Conservation (phyloP, 2,797 vertebrate species). For the Pseudomugil gertrudae region DNA sequence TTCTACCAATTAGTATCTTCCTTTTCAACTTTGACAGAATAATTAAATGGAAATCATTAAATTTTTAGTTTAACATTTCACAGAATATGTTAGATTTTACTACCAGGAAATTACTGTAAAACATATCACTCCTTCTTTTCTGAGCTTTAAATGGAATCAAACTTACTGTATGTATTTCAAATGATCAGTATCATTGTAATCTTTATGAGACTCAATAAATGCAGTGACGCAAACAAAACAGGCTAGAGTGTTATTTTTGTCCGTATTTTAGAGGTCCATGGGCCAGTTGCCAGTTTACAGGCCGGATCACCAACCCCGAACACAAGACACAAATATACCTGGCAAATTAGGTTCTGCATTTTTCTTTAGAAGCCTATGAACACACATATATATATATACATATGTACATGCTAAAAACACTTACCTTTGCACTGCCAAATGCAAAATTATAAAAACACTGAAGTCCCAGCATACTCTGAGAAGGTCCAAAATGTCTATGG, state of each 20-base stretch:
- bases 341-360: conserved; percentile 19
- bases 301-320: conserved; percentile 42
- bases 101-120: conserved; percentile 47
- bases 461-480: conserved; percentile 45
- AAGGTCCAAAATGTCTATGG: conserved; percentile 62
- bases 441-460: conserved; percentile 53
- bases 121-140: conserved; percentile 19
- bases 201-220: conserved; percentile 24
- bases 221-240: conserved; percentile 15
- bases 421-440: conserved; percentile 76
- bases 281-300: conserved; percentile 38
- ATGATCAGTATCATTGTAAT: conserved; percentile 10
- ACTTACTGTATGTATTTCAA: conserved; percentile 1
- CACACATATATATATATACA: conserved; percentile 25
- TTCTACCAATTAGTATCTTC: conserved; percentile 67
- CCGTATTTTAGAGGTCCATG: conserved; percentile 35
- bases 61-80: conserved; percentile 68
- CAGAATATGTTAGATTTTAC: conserved; percentile 42
- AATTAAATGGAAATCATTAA: conserved; percentile 65
- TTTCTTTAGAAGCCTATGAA: conserved; percentile 20
- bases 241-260: conserved; percentile 23
- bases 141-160: conserved; percentile 26
- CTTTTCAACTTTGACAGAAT: conserved; percentile 70
- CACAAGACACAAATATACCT: conserved; percentile 12
- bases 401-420: conserved; percentile 60